Evolutionary conservation across 2,888 invertebrate species (phyloP), one percentile per base, ranked within the genome.

Genomic region (Tribolium freemani): DNA sequence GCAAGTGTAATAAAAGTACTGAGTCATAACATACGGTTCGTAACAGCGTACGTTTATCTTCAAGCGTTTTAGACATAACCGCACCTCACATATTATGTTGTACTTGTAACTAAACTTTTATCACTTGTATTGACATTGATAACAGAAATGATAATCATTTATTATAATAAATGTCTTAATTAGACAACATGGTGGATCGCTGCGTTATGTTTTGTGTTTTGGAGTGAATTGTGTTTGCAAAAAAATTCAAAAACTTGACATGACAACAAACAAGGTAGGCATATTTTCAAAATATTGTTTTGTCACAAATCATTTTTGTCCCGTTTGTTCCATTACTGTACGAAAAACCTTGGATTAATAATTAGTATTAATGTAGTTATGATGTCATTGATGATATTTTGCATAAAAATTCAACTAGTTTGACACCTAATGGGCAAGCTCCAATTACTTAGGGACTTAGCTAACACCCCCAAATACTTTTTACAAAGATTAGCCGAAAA

Each of bases 1-100:
- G 45, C 53, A 66, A 54, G 67, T 50, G 46, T 67, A 67, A 67
- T 67, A 67, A 67, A 67, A 57, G 30, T 56, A 57, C 56, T 67
- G 67, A 56, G 67, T 67, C 67, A 67, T 66, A 53, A 30, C 63
- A 50, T 26, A 31, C 51, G 63, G 63, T 31, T 63, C 51, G 50
- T 20, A 61, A 51, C 21, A 63, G 63, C 20, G 30, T n/a, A 13
- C 54, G 51, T 20, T 64, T 64, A 54, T 63, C 63, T 48, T 38
- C 38, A 38, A 30, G 60, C 45, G 60, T 46, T 63, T 16, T 16
- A 16, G 44, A 16, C 13, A 44, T 16, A 21, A 8, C 16, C 30
- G 54, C 21, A 56, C 10, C 30, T 30, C 38, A n/a, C n/a, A n/a
- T 38, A 44, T 57, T 16, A 16, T 16, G 16, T 16, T n/a, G 1